Evolutionary conservation across 2,113 vertebrate genomes (phyloP), one percentile per base, ranked within the genome.

Genomic region (Platysteira castanea): DNA sequence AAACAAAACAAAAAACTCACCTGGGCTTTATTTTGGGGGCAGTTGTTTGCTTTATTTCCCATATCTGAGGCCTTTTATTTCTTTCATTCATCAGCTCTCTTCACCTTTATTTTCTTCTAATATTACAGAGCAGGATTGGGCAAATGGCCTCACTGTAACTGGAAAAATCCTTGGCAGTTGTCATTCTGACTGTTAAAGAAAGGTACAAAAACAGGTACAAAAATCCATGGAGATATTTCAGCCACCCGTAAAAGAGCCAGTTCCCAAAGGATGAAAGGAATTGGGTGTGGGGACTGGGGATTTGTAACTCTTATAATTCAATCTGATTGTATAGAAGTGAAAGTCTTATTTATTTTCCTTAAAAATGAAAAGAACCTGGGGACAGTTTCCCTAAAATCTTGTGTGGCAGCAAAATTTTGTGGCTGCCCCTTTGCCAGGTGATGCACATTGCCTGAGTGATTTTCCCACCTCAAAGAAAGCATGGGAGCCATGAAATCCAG

Each of bases 91-190:
- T 52, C 52, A 50, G 2, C 10, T 68, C 12, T 13, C 5, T 83
- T 65, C n/a, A n/a, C 9, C 7, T 64, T 73, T 13, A 27, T 50
- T 81, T 95, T 81, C 26, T 78, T 67, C 46, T 30, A 54, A 33
- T 74, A 74, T 67, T 77, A 10, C 73, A 63, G 50, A 70, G 30
- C 11, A 78, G 46, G 26, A 54, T 47, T 9, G 65, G 31, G 21
- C 10, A 52, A 88, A 83, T 37, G 8, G 31, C 30, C 0, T 0
- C 18, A 14, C 4, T 49, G 27, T 28, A 47, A 82, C 0, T 42
- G 42, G 27, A 33, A 57, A 90, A 54, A 22, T 67, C 15, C 8
- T n/a, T 76, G 39, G 17, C 28, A 67, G 22, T 7, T 80, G 21
- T 28, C 31, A n/a, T 49, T 67, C 27, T 42, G 39, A n/a, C 5